A percentile compares a stretch with the other conserved stretches of the same genome.
These are phyloP conservation scores for Hypsopygia costalis DNA, from an alignment of 2,888 invertebrate species.

Conservation along the genomic window DNA sequence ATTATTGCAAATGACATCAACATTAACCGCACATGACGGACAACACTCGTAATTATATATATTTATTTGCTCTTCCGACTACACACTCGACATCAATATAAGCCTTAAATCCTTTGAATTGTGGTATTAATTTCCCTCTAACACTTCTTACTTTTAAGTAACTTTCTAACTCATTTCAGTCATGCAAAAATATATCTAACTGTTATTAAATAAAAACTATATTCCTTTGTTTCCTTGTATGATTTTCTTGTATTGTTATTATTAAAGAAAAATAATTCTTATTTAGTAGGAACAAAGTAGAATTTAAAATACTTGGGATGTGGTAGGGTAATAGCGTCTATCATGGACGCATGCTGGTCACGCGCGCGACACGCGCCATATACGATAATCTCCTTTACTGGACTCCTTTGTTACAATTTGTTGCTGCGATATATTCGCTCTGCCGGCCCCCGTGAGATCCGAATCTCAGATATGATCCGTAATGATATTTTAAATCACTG, in stretches of 20 bases:
- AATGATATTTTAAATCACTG: slow-evolving; percentile 78
- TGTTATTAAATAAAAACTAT: slow-evolving; percentile 26
- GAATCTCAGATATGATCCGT: slow-evolving; percentile 66
- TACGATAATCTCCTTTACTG: slow-evolving; percentile 75
- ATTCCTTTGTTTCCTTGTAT: slow-evolving; percentile 26
- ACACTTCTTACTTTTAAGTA: slow-evolving; percentile 72
- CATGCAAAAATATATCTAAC: slow-evolving; percentile 28
- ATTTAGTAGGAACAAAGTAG: slow-evolving; percentile 10
- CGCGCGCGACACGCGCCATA: slow-evolving; percentile 70
- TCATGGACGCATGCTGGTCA: slow-evolving; percentile 63
- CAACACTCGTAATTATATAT: slow-evolving; percentile 45
- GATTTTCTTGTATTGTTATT: slow-evolving; percentile 20
- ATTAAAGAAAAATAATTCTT: slow-evolving; percentile 17
- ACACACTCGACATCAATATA: slow-evolving; percentile 70
- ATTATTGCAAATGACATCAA: slow-evolving; percentile 56
- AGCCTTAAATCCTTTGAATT: slow-evolving; percentile 76
- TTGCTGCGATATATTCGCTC: slow-evolving; percentile 56
- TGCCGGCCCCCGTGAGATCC: slow-evolving; percentile 56
- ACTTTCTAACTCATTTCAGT: slow-evolving; percentile 30
- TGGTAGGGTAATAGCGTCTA: slow-evolving; percentile 54
- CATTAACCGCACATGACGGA: slow-evolving; percentile 42
- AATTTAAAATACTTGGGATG: slow-evolving; percentile 20
- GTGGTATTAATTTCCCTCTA: slow-evolving; percentile 78
- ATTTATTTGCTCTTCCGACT: slow-evolving; percentile 72
- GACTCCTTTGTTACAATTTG: slow-evolving; percentile 77